A percentile compares a stretch with the other conserved stretches of the same genome.
These are phyloP conservation scores for Chrysaora quinquecirrha DNA, from an alignment of 30 jellyfish, hydroid and myxozoan species.

Conservation along the genomic window DNA sequence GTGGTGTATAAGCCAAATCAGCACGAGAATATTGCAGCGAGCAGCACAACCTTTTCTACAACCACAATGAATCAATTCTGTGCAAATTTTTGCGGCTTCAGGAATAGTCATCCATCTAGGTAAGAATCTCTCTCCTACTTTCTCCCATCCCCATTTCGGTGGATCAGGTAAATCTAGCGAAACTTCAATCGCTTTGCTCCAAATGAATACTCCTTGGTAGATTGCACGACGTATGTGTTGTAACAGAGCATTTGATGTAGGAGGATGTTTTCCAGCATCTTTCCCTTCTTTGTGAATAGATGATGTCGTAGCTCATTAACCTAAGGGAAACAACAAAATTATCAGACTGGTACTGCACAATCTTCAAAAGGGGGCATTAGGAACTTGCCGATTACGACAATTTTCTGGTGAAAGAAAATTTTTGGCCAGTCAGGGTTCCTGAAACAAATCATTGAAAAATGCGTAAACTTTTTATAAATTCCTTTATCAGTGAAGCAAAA, in stretches of 20 bases:
- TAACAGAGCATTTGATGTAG: conserved; percentile 14
- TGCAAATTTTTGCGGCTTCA: conserved; percentile 22
- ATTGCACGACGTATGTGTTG: conserved; percentile 8
- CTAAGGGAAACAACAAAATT: too few species aligned
- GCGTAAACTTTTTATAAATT: too few species aligned
- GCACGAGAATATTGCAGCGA: too few species aligned
- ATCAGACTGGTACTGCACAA: too few species aligned
- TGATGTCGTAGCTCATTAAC: conserved; percentile 1
- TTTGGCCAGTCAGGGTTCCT: too few species aligned
- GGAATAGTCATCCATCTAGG: conserved; percentile 31
- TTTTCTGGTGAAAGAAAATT: too few species aligned
- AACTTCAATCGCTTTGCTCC: background rate
- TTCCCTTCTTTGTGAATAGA: conserved; percentile 30
- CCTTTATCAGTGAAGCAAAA: too few species aligned
- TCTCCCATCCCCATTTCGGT: conserved; percentile 18
- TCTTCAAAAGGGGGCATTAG: too few species aligned
- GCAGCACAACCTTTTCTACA: too few species aligned
- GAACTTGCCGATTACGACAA: too few species aligned
- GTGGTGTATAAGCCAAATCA: conserved; percentile 7
- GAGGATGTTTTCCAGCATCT: background rate
- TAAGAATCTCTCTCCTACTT: background rate
- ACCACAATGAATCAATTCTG: too few species aligned
- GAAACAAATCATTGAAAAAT: too few species aligned
- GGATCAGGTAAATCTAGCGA: conserved; percentile 1
- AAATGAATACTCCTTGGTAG: conserved; percentile 4